Base-by-base conservation (phyloP, 1,140 invertebrate genomes). In the Anagrus nilaparvatae region DNA sequence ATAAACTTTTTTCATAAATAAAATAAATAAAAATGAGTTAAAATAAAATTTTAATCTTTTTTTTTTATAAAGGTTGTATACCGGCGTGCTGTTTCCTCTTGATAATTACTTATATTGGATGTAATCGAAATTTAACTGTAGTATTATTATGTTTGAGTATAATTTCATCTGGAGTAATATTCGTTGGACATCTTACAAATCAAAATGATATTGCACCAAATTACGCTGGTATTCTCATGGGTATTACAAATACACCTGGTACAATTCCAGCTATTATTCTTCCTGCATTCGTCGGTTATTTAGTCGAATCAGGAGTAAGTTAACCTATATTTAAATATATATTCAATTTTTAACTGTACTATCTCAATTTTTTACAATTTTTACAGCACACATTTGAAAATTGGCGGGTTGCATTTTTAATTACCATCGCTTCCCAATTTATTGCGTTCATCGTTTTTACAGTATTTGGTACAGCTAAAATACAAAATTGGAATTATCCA, bases 131-230 rank as follows among this genome's bases (percentile, higher is more conserved):
- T 2, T 55, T 74, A 1, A 82, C 85, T 1, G 79, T 89, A 3
- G 65, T 72, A 2, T 56, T 92, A 2, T 77, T 87, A 58, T 76
- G 78, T 1, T 42, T 76, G 0, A 84, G 77, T 14, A 78, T 90
- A 29, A 77, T 82, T 12, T 61, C 78, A 40, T 79, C 81, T 50
- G 87, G 85, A 9, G 79, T 77, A 29, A 86, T 89, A 76, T 91
- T 87, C 65, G 79, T 82, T 48, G 88, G 88, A 7, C 89, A 85
- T 64, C 72, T 91, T 10, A 80, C 81, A 20, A 92, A 92, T 67
- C 87, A 90, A 52, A 88, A 90, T 57, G 88, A 92, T 60, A 84
- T 94, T 46, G 84, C 88, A 1, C 87, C 87, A 10, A 85, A 88
- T 58, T 90, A 80, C 59, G 85, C 88, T 25, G 84, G 78, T 50